phyloP scores from a whole-genome alignment of 2,888 invertebrate genomes.

The Eristalis intricaria region DNA sequence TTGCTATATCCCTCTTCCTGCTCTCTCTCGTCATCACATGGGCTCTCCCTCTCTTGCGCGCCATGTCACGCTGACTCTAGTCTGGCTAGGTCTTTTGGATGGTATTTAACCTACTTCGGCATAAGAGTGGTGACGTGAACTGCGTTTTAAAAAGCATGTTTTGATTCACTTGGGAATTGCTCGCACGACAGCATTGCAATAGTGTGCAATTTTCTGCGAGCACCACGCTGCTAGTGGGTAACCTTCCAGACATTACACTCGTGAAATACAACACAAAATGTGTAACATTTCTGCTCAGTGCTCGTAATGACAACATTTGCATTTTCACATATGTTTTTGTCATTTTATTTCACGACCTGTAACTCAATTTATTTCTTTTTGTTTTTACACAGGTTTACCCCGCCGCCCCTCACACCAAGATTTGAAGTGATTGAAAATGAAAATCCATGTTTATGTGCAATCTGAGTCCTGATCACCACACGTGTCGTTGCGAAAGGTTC shows the following conservation, averaged over 20 bases:
- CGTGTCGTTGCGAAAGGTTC: background rate
- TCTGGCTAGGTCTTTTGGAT: constrained; percentile 57
- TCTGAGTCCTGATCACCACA: background rate
- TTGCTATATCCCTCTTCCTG: background rate
- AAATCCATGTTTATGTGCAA: background rate
- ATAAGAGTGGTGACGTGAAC: constrained; percentile 57
- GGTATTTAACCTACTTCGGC: constrained; percentile 69
- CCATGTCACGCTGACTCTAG: background rate
- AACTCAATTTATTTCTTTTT: constrained; percentile 2
- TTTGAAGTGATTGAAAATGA: constrained; percentile 11
- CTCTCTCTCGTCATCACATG: background rate
- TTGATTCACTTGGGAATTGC: constrained; percentile 55
- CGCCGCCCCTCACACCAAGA: too few species aligned
- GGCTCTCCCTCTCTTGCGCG: background rate
- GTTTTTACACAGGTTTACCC: background rate
- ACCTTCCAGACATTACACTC: constrained; percentile 8
- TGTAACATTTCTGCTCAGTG: constrained; percentile 16
- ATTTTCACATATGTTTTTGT: constrained; percentile 28
- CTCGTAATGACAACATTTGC: constrained; percentile 54
- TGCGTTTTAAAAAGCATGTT: constrained; percentile 59
- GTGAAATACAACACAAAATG: constrained; percentile 27
- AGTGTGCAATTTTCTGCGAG: background rate
- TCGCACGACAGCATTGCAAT: constrained; percentile 16
- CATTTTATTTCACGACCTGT: background rate
- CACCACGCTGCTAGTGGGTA: background rate